Evolutionary conservation across 2,113 vertebrate species (phyloP).

Genomic region (Xiphorhynchus elegans): DNA sequence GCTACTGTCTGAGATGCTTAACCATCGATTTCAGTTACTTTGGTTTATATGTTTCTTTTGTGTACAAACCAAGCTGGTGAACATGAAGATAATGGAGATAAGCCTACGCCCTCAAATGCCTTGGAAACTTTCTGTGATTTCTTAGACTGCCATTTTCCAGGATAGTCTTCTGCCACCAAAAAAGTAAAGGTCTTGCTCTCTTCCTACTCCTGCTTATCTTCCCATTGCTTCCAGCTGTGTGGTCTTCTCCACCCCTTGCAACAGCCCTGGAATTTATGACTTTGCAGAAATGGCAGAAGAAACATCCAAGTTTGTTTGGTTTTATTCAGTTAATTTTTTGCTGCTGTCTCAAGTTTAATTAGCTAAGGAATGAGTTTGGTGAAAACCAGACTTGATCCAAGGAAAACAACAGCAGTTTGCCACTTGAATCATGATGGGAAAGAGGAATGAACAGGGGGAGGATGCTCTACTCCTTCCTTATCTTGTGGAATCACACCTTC

Average conservation of each 20-base stretch:
- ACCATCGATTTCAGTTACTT: neutral
- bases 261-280: neutral
- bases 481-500: neutral
- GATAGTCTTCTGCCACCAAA: neutral
- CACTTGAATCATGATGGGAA: neutral
- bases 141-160: neutral
- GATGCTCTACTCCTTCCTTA: neutral
- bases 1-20: neutral
- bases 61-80: neutral
- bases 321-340: neutral
- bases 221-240: neutral
- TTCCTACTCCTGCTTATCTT: neutral
- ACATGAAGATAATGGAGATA: neutral
- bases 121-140: neutral
- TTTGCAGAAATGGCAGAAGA: constrained; percentile 2
- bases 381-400: neutral
- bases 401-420: neutral
- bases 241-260: neutral
- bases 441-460: neutral
- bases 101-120: neutral
- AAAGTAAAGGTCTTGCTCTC: neutral
- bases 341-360: neutral
- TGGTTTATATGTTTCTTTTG: neutral
- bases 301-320: neutral
- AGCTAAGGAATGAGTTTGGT: neutral